A percentile compares a stretch with the other conserved stretches of the same genome.
Evolutionary conservation across 2,888 invertebrate species (phyloP).

Genomic region (Oscheius sp.): DNA sequence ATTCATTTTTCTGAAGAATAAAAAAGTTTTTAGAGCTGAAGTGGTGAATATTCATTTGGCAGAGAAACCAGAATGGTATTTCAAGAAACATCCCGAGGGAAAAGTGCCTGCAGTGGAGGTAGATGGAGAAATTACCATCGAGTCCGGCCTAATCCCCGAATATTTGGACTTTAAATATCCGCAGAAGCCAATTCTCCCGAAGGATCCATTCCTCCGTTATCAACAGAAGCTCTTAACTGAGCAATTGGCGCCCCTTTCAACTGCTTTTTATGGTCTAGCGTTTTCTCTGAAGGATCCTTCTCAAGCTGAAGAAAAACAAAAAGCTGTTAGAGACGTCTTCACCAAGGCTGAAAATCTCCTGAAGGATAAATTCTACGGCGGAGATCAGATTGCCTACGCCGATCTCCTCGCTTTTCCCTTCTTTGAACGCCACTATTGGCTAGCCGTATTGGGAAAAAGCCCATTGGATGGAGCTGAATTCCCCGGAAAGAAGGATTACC

Average conservation of each 20-base stretch:
- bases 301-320: slow-evolving; percentile 39
- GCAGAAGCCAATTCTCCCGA: slow-evolving; percentile 76
- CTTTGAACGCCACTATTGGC: slow-evolving; percentile 53
- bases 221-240: slow-evolving; percentile 81
- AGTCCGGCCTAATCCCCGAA: slow-evolving; percentile 82
- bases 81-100: slow-evolving; percentile 72
- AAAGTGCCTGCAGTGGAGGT: slow-evolving; percentile 83
- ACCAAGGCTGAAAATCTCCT: slow-evolving; percentile 50
- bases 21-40: slow-evolving; percentile 40
- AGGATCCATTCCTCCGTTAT: slow-evolving; percentile 78
- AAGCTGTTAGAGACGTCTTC: slow-evolving; percentile 42
- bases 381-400: slow-evolving; percentile 43
- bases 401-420: slow-evolving; percentile 57
- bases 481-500: slow-evolving; percentile 46
- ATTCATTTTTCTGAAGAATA: background rate
- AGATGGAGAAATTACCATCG: slow-evolving; percentile 75
- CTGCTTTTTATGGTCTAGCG: slow-evolving; percentile 39
- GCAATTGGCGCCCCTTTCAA: slow-evolving; percentile 72
- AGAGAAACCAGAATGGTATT: slow-evolving; percentile 83
- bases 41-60: slow-evolving; percentile 56
- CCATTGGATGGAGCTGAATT: slow-evolving; percentile 34
- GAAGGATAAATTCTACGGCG: slow-evolving; percentile 50
- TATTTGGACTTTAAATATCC: slow-evolving; percentile 84
- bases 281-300: slow-evolving; percentile 34
- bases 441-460: slow-evolving; percentile 31